Evolutionary conservation across 2,888 invertebrate genomes (phyloP), one percentile per base, ranked within the genome.

Genomic region (Hydrotaea cyrtoneurina): DNA sequence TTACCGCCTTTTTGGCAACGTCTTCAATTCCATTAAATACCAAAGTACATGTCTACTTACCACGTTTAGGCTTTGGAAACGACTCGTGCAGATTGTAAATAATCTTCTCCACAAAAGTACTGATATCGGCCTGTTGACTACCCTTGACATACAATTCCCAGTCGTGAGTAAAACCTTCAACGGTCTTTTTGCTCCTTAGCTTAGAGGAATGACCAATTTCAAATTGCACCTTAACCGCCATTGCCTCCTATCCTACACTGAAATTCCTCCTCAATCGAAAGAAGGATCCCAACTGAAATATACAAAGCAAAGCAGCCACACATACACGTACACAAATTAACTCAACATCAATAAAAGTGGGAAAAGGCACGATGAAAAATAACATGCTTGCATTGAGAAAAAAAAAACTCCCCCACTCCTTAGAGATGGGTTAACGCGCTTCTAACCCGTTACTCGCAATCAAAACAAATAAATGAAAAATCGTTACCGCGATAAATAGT

Each of bases 131-230:
- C 88, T 96, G 96, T 90, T 98, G 97, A 87, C 95, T 95, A 77
- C 98, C 98, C 90, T 96, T 94, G 23, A 99, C 97, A 93, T 96
- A 98, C 76, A 99, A 96, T 92, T 97, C 97, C 99, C 99, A 99
- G 92, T 99, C 98, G 93, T 99, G 99, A 88, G 98, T 99, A 92
- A 97, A 98, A 66, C 98, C 98, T 91, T 98, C 97, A 23, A 95
- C 95, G 15, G 98, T 97, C 88, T 95, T 95, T 91, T 96, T 96
- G 76, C 95, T 95, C 89, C 96, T 95, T 88, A 97, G 92, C 85
- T 95, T 94, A 87, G 98, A 97, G 92, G 95, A 95, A 93, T 99
- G 98, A 87, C 98, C 98, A 92, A 98, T 96, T 94, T 98, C 98
- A 90, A 98, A 95, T 92, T 95, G 95, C 88, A 98, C 96, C 91